A percentile compares a stretch with the other conserved stretches of the same genome.
Evolutionary conservation across 2,888 invertebrate species (phyloP).

Genomic region (Lacanobia oleracea): DNA sequence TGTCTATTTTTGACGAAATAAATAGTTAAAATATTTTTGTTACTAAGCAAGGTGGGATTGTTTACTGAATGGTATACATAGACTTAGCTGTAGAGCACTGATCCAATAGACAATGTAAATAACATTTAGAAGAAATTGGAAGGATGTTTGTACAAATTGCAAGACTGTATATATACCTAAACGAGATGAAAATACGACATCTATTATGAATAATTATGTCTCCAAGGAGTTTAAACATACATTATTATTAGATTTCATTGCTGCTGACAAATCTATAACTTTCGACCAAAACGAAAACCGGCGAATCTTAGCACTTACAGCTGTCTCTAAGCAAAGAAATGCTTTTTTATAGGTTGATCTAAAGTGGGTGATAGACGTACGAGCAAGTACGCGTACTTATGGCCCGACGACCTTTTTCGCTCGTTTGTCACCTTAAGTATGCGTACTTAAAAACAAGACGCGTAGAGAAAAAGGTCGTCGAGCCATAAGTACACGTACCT

Average conservation of each 20-base stretch:
- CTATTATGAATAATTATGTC: conserved; percentile 58
- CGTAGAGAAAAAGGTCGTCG: no score
- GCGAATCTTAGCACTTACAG: conserved; percentile 23
- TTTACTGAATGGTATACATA: conserved; percentile 84
- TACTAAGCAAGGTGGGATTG: conserved; percentile 86
- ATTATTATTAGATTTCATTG: conserved; percentile 29
- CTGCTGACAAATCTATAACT: conserved; percentile 13
- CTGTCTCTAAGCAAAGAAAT: conserved; percentile 3
- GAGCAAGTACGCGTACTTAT: no score
- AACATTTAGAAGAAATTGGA: conserved; percentile 78
- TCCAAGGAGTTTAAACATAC: conserved; percentile 34
- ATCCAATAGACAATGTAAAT: conserved; percentile 82
- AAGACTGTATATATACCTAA: conserved; percentile 86
- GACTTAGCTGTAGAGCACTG: conserved; percentile 80
- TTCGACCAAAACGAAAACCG: conserved; percentile 3
- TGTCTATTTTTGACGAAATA: conserved; percentile 88
- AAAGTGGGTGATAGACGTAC: no score
- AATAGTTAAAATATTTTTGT: conserved; percentile 88
- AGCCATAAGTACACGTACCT: no score
- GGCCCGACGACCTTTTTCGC: no score
- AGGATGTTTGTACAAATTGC: conserved; percentile 86
- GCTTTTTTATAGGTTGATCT: conserved; percentile 2
- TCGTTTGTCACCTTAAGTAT: no score
- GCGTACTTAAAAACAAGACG: no score
- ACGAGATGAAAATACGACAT: conserved; percentile 57